A percentile compares a stretch with the other conserved stretches of the same genome.
These are phyloP conservation scores for Scrobipalpa costella DNA, from an alignment of 2,888 invertebrate species.

Conservation along the genomic window DNA sequence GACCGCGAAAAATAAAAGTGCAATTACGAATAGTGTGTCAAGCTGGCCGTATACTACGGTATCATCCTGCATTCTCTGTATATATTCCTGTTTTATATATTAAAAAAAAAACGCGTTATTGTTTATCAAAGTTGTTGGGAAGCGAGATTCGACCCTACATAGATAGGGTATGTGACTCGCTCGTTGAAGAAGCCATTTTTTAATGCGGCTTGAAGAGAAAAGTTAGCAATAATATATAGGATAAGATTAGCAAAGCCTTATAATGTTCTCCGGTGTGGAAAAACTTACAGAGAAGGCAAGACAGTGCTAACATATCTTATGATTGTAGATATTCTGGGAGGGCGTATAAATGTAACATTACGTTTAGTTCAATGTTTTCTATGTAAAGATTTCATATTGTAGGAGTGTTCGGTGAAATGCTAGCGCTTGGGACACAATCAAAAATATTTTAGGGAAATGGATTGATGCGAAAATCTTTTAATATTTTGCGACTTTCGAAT, in stretches of 20 bases:
- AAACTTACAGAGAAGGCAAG: conserved; percentile 46
- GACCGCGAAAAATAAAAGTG: conserved; percentile 29
- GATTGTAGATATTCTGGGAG: conserved; percentile 61
- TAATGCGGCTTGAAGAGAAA: conserved; percentile 53
- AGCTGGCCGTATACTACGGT: conserved; percentile 46
- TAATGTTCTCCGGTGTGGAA: conserved; percentile 48
- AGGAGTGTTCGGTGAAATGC: conserved; percentile 68
- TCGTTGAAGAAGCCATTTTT: not conserved
- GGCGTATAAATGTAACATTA: conserved; percentile 63
- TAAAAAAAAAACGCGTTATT: conserved; percentile 41
- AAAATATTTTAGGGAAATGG: conserved; percentile 43
- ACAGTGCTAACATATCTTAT: conserved; percentile 75
- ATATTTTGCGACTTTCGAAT: conserved; percentile 24
- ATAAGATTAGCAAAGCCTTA: conserved; percentile 63
- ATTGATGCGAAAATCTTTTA: conserved; percentile 37
- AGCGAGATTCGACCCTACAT: conserved; percentile 32
- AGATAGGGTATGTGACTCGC: conserved; percentile 34
- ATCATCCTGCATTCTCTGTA: conserved; percentile 50
- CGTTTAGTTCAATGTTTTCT: conserved; percentile 77
- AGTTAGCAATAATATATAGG: conserved; percentile 68
- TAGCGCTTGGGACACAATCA: conserved; percentile 45
- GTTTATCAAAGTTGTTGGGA: conserved; percentile 39
- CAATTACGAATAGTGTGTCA: conserved; percentile 47
- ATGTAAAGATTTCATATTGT: conserved; percentile 74
- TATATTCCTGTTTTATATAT: conserved; percentile 50